Conservation (phyloP, 2,113 vertebrate species). For the Cottus gobio region DNA sequence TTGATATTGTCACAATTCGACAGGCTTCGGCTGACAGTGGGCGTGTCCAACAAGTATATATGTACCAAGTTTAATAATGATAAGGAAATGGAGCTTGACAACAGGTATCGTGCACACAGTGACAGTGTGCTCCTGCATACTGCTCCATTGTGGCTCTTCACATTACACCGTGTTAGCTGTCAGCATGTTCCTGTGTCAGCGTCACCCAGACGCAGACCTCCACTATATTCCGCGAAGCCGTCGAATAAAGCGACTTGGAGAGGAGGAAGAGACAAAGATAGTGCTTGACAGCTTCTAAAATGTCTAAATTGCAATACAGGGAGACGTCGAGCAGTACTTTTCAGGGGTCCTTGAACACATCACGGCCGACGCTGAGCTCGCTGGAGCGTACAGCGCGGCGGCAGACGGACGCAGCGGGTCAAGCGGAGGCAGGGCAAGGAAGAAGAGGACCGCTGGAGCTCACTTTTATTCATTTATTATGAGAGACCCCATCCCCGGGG, state of each 20-base stretch:
- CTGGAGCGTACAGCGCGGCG: background rate
- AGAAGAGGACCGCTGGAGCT: background rate
- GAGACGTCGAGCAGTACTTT: background rate
- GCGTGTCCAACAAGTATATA: background rate
- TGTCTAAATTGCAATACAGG: background rate
- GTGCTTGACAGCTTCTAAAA: conserved; percentile 22
- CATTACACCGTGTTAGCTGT: background rate
- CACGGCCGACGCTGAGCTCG: background rate
- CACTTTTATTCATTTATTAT: background rate
- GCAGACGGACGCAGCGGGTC: background rate
- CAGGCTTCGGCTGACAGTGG: background rate
- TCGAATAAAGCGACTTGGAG: background rate
- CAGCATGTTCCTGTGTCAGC: background rate
- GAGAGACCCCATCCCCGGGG: background rate
- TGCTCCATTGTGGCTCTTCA: background rate
- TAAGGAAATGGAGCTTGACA: background rate
- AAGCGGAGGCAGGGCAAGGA: background rate
- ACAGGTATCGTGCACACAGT: background rate
- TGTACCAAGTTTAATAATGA: background rate
- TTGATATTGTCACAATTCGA: background rate
- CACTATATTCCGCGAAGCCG: no score
- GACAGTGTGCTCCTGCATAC: background rate
- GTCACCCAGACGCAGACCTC: background rate
- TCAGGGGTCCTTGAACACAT: conserved; percentile 35
- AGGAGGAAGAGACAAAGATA: conserved; percentile 16